A percentile compares a stretch with the other conserved stretches of the same genome.
These are phyloP conservation scores for Peromyscus californicus DNA, from an alignment of 2,113 vertebrate genomes.

Conservation along the genomic window DNA sequence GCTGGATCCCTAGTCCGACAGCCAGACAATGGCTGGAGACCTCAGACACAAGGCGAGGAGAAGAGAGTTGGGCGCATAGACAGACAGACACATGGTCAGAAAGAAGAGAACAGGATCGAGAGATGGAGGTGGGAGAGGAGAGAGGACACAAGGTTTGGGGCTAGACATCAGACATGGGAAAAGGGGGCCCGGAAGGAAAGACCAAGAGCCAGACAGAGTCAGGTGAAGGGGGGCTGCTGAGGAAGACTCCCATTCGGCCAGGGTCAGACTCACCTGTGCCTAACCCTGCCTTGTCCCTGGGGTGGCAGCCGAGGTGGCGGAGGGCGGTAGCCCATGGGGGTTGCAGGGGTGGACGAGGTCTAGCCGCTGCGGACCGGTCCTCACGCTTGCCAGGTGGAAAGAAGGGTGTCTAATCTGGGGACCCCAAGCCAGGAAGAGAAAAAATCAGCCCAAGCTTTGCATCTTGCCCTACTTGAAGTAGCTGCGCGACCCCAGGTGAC, in stretches of 20 bases:
- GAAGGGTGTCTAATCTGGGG: conserved; percentile 45
- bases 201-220: neutral
- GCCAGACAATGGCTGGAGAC: conserved; percentile 25
- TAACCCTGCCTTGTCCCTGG: conserved; percentile 72
- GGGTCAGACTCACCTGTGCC: conserved; percentile 77
- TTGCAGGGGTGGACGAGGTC: conserved; percentile 61
- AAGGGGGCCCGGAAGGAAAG: neutral
- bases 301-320: conserved; percentile 75
- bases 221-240: conserved; percentile 52
- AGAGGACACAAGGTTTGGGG: conserved; percentile 42
- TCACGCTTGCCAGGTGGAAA: conserved; percentile 44
- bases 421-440: neutral
- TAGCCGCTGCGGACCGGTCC: conserved; percentile 69
- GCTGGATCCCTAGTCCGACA: conserved; percentile 3
- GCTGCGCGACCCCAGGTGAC: conserved; percentile 63
- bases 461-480: conserved; percentile 8
- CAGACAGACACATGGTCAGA: neutral
- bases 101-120: neutral
- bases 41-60: conserved; percentile 54
- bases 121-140: neutral
- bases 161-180: conserved; percentile 26
- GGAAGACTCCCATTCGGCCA: conserved; percentile 10
- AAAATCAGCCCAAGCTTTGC: conserved; percentile 44
- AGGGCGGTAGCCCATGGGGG: conserved; percentile 80
- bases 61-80: conserved; percentile 3